Evolutionary conservation across 1,140 invertebrate genomes (phyloP).

Genomic region (Drosophila obscura): DNA sequence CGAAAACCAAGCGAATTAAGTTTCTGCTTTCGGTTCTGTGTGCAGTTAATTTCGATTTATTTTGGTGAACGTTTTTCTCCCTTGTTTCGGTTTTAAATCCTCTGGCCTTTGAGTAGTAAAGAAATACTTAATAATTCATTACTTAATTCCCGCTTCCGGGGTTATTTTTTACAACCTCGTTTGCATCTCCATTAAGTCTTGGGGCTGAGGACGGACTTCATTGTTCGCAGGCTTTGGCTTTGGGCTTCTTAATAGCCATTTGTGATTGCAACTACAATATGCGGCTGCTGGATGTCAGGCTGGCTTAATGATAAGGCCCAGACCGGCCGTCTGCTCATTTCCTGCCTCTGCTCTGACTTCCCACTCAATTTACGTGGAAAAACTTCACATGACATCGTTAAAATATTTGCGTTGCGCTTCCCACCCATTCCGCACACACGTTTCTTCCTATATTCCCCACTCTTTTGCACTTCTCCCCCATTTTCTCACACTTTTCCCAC

Average conservation of each 20-base stretch:
- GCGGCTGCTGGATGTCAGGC: too few relatives aligned
- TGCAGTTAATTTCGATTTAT: too few relatives aligned
- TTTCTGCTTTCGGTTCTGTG: too few relatives aligned
- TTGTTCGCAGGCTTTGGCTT: not conserved
- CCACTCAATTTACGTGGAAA: conserved; percentile 14
- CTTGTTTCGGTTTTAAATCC: too few relatives aligned
- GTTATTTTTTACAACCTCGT: too few relatives aligned
- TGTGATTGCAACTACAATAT: not conserved
- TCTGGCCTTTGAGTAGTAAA: too few relatives aligned
- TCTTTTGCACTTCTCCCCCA: not conserved
- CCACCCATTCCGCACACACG: not conserved
- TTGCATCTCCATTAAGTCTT: too few relatives aligned
- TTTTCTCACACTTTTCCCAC: not conserved
- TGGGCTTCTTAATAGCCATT: not conserved
- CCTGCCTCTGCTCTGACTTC: conserved; percentile 12
- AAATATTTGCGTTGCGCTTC: conserved; percentile 48
- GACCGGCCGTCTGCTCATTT: not conserved
- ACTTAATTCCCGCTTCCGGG: too few relatives aligned
- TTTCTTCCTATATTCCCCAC: not conserved
- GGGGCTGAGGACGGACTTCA: too few relatives aligned
- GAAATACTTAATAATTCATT: too few relatives aligned
- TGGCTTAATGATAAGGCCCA: conserved; percentile 13
- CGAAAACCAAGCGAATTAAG: too few relatives aligned
- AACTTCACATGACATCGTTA: conserved; percentile 44
- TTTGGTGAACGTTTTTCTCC: too few relatives aligned